Conservation (phyloP, 92 coral and sea anemone species). For the Umimayanthus chanpuru region DNA sequence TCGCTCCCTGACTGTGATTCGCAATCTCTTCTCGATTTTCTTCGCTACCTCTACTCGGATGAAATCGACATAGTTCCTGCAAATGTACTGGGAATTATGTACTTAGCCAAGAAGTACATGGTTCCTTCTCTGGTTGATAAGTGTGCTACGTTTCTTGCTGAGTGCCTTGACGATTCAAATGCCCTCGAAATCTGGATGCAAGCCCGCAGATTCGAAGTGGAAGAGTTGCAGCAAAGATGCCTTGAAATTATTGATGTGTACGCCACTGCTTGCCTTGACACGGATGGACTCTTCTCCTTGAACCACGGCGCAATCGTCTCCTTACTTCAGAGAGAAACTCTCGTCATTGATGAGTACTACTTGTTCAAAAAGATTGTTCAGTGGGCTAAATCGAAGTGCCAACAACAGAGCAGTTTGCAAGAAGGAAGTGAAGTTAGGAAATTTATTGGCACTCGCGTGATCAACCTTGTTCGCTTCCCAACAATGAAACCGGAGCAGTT, state of each 20-base stretch:
- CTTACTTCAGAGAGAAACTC: slow-evolving; percentile 51
- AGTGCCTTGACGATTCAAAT: slow-evolving; percentile 42
- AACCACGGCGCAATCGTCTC: slow-evolving; percentile 45
- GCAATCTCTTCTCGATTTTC: slow-evolving; percentile 46
- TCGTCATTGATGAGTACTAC: slow-evolving; percentile 55
- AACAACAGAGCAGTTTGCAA: slow-evolving; percentile 26
- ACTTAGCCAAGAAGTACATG: slow-evolving; percentile 67
- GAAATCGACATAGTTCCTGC: slow-evolving; percentile 53
- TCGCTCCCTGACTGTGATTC: slow-evolving; percentile 59
- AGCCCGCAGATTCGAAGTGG: slow-evolving; percentile 51
- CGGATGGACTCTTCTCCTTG: slow-evolving; percentile 49
- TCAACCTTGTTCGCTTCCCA: slow-evolving; percentile 55
- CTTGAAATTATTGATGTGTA: slow-evolving; percentile 50
- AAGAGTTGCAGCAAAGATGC: slow-evolving; percentile 52
- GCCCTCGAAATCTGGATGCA: slow-evolving; percentile 52
- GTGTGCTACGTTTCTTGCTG: slow-evolving; percentile 47
- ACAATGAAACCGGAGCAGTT: slow-evolving; percentile 55
- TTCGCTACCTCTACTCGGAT: slow-evolving; percentile 60
- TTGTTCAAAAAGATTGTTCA: slow-evolving; percentile 49
- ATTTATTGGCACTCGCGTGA: slow-evolving; percentile 36
- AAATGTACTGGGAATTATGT: slow-evolving; percentile 52
- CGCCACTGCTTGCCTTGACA: slow-evolving; percentile 42
- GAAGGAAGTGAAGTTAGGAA: slow-evolving; percentile 44
- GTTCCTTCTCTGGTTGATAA: slow-evolving; percentile 52
- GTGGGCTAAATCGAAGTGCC: slow-evolving; percentile 62